A percentile compares a stretch with the other conserved stretches of the same genome.
phyloP scores from a whole-genome alignment of 2,888 invertebrate species.

The Dryobota labecula region DNA sequence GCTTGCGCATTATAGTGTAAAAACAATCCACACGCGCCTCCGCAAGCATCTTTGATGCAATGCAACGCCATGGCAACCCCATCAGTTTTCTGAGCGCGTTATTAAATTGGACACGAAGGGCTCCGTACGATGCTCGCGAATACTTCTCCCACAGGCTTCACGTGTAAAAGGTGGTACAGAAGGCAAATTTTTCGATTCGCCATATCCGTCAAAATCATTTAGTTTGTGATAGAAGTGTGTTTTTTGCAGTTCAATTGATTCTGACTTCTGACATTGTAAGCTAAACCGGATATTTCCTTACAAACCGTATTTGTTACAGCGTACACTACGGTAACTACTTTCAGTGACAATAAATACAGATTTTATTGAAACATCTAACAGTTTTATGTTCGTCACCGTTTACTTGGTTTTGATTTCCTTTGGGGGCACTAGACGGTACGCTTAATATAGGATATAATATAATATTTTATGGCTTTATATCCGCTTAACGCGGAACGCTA shows the following conservation, averaged over 20 bases:
- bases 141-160: too few relatives aligned
- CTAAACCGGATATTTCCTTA: not conserved
- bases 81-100: too few relatives aligned
- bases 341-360: slow-evolving; percentile 42
- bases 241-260: not conserved
- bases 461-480: slow-evolving; percentile 31
- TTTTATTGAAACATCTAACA: slow-evolving; percentile 58
- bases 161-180: too few relatives aligned
- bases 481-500: slow-evolving; percentile 15
- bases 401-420: slow-evolving; percentile 50
- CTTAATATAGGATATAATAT: slow-evolving; percentile 35
- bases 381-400: slow-evolving; percentile 51
- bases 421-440: slow-evolving; percentile 28
- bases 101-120: too few relatives aligned
- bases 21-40: too few relatives aligned
- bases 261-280: slow-evolving; percentile 21
- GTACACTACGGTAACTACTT: slow-evolving; percentile 14
- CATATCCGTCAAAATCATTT: too few relatives aligned
- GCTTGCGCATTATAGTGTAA: too few relatives aligned
- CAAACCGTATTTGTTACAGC: slow-evolving; percentile 15
- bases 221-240: too few relatives aligned
- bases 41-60: too few relatives aligned
- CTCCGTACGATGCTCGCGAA: too few relatives aligned
- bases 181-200: too few relatives aligned
- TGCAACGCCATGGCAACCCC: too few relatives aligned